Evolutionary conservation across 2,888 invertebrate genomes (phyloP), one percentile per base, ranked within the genome.

Genomic region (Eupithecia pulchellata): DNA sequence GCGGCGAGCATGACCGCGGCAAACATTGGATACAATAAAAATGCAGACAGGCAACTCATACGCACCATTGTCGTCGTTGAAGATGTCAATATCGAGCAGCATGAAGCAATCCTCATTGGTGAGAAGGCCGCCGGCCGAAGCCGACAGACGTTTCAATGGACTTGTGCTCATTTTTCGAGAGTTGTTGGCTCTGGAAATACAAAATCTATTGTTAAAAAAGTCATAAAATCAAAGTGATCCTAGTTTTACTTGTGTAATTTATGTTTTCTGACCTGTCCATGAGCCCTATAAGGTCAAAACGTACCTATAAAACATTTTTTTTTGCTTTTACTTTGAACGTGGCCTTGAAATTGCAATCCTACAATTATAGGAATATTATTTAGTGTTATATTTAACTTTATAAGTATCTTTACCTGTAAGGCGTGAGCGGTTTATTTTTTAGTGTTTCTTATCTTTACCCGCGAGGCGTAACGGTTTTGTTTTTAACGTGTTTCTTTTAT

Each of bases 1-100:
- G n/a, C 36, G 36, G 3, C 32, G 8, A 32, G 32, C 32, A 1
- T 9, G 34, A 34, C 34, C 34, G 34, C 34, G 11, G 11, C 8
- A 11, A 34, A 34, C 11, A 1, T 34, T 11, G 6, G 6, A 34
- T 11, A 34, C 34, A 34, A 11, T 34, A 6, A 34, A 34, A 9
- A 34, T 34, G 6, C 13, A 34, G 34, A n/a, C 20, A 47, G 42
- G 29, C 5, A 57, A 29, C 5, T 57, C 14, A 73, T 78, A 90
- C 89, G 42, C 81, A 92, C 92, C 92, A 61, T 61, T 61, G 84
- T 89, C 91, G 83, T 89, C 85, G 78, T 86, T 81, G 75, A 92
- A 89, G 79, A 93, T 85, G 82, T 92, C 92, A 69, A 85, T 86
- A 82, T 94, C 94, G 88, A 93, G 93, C 92, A 94, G 93, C 87